A percentile compares a stretch with the other conserved stretches of the same genome.
Conservation (phyloP, 2,888 invertebrate species). For the Dioctria rufipes region DNA sequence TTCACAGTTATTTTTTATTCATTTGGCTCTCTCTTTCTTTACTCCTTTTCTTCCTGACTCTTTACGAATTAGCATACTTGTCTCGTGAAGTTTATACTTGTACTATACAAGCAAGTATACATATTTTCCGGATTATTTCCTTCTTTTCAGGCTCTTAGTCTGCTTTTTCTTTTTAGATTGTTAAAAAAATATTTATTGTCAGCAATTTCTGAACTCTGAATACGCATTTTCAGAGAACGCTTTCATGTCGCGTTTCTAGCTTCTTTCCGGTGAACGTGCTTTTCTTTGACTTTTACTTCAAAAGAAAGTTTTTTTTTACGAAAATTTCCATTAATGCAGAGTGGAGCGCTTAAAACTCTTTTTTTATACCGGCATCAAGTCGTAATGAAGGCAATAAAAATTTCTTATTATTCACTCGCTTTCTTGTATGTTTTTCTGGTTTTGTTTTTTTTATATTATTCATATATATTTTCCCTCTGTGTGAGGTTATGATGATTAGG, state of each 20-base stretch:
- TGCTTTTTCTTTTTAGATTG: conserved; percentile 10
- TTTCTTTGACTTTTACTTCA: conserved; percentile 28
- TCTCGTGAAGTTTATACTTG: background rate
- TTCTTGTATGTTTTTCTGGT: background rate
- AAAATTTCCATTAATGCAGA: conserved; percentile 24
- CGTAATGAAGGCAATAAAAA: conserved; percentile 40
- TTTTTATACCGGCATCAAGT: background rate
- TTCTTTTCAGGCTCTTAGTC: background rate
- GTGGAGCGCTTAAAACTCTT: conserved; percentile 34
- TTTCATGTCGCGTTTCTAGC: conserved; percentile 11
- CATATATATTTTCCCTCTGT: too few species aligned
- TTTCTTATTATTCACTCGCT: conserved; percentile 30
- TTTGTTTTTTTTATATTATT: too few species aligned
- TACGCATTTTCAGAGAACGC: conserved; percentile 27
- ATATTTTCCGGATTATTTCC: background rate
- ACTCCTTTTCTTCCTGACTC: too few species aligned
- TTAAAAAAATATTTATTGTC: conserved; percentile 36
- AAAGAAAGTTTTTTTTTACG: conserved; percentile 19
- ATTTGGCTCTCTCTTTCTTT: too few species aligned
- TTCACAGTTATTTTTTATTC: background rate
- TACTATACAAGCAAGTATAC: background rate
- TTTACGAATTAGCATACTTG: background rate
- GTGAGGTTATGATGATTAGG: too few species aligned
- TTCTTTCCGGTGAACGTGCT: conserved; percentile 27
- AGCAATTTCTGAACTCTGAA: conserved; percentile 37